Evolutionary conservation across 2,113 vertebrate species (phyloP), one percentile per base, ranked within the genome.

Genomic region (Clinocottus analis): DNA sequence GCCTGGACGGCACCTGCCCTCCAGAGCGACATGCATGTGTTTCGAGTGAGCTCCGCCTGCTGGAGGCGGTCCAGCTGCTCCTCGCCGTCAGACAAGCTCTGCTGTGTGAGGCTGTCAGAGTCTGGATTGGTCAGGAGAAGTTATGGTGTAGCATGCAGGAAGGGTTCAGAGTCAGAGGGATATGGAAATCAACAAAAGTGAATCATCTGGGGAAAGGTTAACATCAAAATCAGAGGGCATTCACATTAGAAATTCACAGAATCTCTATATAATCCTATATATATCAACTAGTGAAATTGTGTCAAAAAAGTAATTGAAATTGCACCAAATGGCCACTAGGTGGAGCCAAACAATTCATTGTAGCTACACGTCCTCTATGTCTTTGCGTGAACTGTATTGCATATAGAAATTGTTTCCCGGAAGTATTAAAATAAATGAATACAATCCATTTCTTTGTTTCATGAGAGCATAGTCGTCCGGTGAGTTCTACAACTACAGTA

Each of bases 1-100:
- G 96, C 95, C 92, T 95, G 96, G 49, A 97, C 95, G 0, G 95
- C 92, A 53, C 96, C 94, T 0, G 96, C 96, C 89, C 95, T 95
- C 96, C 96, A 97, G 76, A 89, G 94, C 1, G 96, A 96, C 96
- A 97, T 97, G 88, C 95, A 95, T 0, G 93, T 96, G 80, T 85
- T 93, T 67, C 95, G 89, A 19, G 95, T 95, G 56, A 96, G 94
- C 91, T 96, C 95, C 39, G 93, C 95, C 78, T 96, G 95, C 90
- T 96, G 95, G 75, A 96, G 94, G 72, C 95, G 93, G 85, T 97
- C 96, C 91, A 93, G 74, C 91, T 96, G 96, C 75, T 96, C 96
- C 90, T 96, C 96, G 3, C 95, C 95, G 8, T 96, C 96, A 2
- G 96, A 96, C 85, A 94, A 92, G 92, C 95, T 94, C 83, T 94